These are phyloP conservation scores for Anolis sagrei DNA, from an alignment of 2,113 vertebrate genomes.

Conservation along the genomic window DNA sequence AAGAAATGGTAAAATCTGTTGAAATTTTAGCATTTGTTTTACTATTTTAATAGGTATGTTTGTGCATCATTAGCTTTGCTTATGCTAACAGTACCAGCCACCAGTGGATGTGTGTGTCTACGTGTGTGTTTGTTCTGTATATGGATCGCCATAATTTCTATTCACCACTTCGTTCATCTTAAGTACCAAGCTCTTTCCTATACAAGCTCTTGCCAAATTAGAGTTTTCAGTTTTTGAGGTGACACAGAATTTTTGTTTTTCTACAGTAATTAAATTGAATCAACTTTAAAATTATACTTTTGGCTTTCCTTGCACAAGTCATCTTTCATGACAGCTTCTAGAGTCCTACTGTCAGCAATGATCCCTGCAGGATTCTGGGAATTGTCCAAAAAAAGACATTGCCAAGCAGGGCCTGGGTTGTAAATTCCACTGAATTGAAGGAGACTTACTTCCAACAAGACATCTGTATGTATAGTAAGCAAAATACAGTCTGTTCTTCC, in stretches of 20 bases:
- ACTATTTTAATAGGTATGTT: slow-evolving; percentile 2
- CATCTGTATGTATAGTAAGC: no score
- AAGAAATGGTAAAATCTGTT: slow-evolving; percentile 2
- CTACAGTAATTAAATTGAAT: background rate
- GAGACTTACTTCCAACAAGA: background rate
- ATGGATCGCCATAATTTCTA: background rate
- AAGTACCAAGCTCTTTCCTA: background rate
- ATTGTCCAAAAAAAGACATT: no score
- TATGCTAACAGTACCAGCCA: background rate
- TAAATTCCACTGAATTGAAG: background rate
- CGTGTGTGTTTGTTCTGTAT: no score
- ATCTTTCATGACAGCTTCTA: no score
- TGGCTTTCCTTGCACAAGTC: no score
- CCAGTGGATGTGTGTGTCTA: background rate
- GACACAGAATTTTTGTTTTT: background rate
- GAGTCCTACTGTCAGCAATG: no score
- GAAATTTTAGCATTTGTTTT: background rate
- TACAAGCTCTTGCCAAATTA: background rate
- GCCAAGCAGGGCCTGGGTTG: no score
- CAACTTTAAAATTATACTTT: no score
- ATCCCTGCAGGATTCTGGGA: no score
- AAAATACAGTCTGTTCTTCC: no score
- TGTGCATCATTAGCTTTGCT: background rate
- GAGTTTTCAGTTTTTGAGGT: background rate
- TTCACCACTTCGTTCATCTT: background rate